Percentiles rank a stretch among this genome's conserved stretches.
Conservation (phyloP, 2,797 vertebrate genomes). For the Rhinogobio ventralis region DNA sequence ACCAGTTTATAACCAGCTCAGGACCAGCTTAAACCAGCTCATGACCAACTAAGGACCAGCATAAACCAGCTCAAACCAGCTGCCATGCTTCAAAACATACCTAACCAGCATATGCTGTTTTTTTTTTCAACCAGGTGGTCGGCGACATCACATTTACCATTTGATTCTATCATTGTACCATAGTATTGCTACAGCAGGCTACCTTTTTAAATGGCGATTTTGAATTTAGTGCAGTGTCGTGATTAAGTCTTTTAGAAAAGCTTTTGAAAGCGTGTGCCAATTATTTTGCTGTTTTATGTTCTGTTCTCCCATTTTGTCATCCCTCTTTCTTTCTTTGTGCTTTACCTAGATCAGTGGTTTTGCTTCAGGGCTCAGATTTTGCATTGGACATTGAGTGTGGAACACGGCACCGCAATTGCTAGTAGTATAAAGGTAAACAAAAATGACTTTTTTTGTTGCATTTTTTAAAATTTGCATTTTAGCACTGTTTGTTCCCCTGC, state of each 20-base stretch:
- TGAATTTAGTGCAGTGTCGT: not conserved
- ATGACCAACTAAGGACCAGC: too few relatives aligned
- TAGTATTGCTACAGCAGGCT: not conserved
- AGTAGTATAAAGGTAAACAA: not conserved
- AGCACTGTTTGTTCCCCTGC: not conserved
- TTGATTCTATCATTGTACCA: not conserved
- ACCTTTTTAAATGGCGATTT: not conserved
- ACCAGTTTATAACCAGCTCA: too few relatives aligned
- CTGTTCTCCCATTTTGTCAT: not conserved
- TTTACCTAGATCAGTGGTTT: slow-evolving; percentile 8
- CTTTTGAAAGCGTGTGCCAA: slow-evolving; percentile 65
- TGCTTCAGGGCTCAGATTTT: not conserved
- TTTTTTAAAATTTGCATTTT: not conserved
- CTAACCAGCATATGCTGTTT: too few relatives aligned
- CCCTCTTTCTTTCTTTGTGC: slow-evolving; percentile 61
- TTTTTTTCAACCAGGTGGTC: too few relatives aligned
- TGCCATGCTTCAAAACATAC: too few relatives aligned
- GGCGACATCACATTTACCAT: not conserved
- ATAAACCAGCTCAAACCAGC: too few relatives aligned
- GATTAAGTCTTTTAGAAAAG: not conserved
- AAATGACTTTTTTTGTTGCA: too few relatives aligned
- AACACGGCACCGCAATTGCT: not conserved
- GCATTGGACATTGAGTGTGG: not conserved
- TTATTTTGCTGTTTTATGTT: slow-evolving; percentile 3
- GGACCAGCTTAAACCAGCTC: too few relatives aligned